These are phyloP conservation scores for Luehdorfia chinensis DNA, from an alignment of 1,140 invertebrate species.

Conservation along the genomic window DNA sequence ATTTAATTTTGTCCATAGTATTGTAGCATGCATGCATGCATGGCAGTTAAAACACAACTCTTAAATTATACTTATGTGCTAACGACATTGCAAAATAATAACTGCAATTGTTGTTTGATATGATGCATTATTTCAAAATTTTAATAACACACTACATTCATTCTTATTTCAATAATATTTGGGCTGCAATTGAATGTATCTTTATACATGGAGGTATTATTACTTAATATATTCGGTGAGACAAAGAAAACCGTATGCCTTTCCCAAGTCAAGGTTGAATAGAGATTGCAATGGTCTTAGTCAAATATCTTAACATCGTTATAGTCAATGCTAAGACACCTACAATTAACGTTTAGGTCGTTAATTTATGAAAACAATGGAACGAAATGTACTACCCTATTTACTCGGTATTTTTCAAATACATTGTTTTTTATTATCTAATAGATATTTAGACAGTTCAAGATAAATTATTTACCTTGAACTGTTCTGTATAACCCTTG, in stretches of 20 bases:
- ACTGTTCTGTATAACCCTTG: too few species aligned
- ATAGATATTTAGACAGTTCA: too few species aligned
- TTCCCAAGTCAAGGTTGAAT: conserved; percentile 6
- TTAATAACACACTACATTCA: not conserved
- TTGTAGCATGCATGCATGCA: too few species aligned
- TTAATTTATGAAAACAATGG: not conserved
- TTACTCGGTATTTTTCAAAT: too few species aligned
- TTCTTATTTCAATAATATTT: conserved; percentile 5
- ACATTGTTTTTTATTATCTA: too few species aligned
- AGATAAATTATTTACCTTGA: too few species aligned
- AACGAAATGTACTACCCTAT: not conserved
- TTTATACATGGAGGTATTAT: not conserved
- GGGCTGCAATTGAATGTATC: conserved; percentile 1
- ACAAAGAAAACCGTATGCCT: conserved; percentile 8
- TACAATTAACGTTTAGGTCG: not conserved
- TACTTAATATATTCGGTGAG: not conserved
- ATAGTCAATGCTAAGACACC: not conserved
- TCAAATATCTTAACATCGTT: conserved; percentile 7
- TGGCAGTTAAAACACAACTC: too few species aligned
- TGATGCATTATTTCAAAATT: not conserved
- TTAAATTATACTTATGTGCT: too few species aligned
- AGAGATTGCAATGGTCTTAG: conserved; percentile 1
- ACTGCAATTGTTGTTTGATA: too few species aligned
- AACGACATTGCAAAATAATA: too few species aligned
- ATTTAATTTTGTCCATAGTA: too few species aligned